Base-by-base conservation (phyloP, 2,888 invertebrate species). In the Lysandra coridon region DNA sequence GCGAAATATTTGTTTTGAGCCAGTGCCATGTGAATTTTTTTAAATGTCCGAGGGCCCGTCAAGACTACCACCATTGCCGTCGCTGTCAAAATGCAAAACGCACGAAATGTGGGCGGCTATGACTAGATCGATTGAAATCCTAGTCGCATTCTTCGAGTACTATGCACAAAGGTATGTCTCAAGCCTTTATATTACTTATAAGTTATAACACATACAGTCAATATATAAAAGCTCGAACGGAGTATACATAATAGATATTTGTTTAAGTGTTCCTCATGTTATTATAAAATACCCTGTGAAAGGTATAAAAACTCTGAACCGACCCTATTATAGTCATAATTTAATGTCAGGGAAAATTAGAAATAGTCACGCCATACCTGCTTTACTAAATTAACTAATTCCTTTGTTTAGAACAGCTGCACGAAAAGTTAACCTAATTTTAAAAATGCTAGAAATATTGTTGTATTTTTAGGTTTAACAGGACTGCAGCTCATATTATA, bases 61-160 rank as follows among this genome's bases (percentile, higher is more conserved):
- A 1, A 85, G 90, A 23, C 77, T 78, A 78, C 82, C 79, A 17
- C 74, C 81, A 80, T 79, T 89, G 74, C 89, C 90, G 14, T 88
- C 90, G 57, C 81, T 86, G 80, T 88, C 94, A 93, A 92, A 92
- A 93, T 94, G 94, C 91, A 94, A 93, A 89, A 90, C 92, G 80
- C 92, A 95, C 92, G 95, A 95, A 92, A 97, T 97, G 97, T 97
- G 97, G 97, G 96, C 97, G 84, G 96, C 97, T 82, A 97, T 97
- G 95, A 96, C 97, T 84, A 96, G 97, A 87, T 97, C 97, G 82
- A 95, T 97, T 90, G 97, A 97, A 94, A 97, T 97, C 88, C 95
- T 97, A 87, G 97, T 97, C 82, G 97, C 97, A 79, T 97, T 97
- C 95, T 97, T 97, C 95, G 97, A 97, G 90, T 97, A 97, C 89